These are phyloP conservation scores for Fukomys damarensis DNA, from an alignment of 2,113 vertebrate species.

Conservation along the genomic window DNA sequence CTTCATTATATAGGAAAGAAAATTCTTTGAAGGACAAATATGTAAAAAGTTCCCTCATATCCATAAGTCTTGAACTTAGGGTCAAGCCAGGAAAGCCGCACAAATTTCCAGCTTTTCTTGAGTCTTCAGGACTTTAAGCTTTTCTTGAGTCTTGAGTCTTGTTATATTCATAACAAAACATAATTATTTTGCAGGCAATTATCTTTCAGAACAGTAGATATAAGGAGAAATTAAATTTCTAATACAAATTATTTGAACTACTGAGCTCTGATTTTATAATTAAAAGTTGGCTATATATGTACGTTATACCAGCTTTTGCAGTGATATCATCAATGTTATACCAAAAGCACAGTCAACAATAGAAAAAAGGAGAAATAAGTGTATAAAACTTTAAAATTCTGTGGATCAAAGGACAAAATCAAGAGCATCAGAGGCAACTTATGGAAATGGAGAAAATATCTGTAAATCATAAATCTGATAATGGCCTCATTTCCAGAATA, in stretches of 20 bases:
- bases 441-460: background rate
- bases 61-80: background rate
- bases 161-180: background rate
- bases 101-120: background rate
- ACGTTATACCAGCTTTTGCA: background rate
- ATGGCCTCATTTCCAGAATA: background rate
- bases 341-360: background rate
- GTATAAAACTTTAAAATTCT: background rate
- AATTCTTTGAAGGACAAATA: background rate
- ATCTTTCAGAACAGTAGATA: conserved; percentile 14
- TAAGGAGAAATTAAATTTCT: conserved; percentile 20
- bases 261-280: background rate
- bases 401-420: background rate
- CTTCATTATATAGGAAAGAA: background rate
- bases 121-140: background rate
- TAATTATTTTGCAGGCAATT: conserved; percentile 10
- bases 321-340: background rate
- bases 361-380: background rate
- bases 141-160: background rate
- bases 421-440: background rate
- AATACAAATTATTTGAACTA: conserved; percentile 46
- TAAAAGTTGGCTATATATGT: background rate
- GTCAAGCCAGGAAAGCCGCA: background rate
- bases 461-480: background rate
- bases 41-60: background rate